Base-by-base conservation (phyloP, 2,888 invertebrate genomes). In the Linyphia triangularis region DNA sequence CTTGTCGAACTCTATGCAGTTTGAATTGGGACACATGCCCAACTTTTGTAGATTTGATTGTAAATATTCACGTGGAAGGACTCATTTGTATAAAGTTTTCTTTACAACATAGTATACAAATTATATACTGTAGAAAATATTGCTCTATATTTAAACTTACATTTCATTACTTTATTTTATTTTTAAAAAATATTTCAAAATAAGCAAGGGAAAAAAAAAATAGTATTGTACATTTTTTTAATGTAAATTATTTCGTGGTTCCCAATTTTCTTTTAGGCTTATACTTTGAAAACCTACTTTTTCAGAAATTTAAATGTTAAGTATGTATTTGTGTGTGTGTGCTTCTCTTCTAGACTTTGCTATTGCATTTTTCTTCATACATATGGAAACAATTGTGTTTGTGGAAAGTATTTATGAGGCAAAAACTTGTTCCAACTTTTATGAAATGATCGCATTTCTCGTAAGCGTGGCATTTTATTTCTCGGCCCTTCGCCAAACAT, bases 321-420 rank as follows among this genome's bases (percentile, higher is more conserved):
- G 24, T 40, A n/a, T 30, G 24, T 43, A 24, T 70, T 43, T 43
- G 26, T 24, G 7, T 22, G 3, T n/a, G n/a, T n/a, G n/a, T n/a
- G n/a, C n/a, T n/a, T n/a, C n/a, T n/a, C n/a, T n/a, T n/a, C n/a
- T 70, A 51, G 16, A 10, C 3, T n/a, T 51, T 16, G 16, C 51
- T n/a, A 51, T n/a, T 51, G 16, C 16, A n/a, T 13, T 51, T 16
- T 51, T 4, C 43, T 22, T 40, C 77, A 77, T 77, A 59, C 73
- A 73, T 77, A 77, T 77, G 77, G 40, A 77, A 77, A 26, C 63
- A 24, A 61, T 63, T 77, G 22, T 61, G 61, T 59, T 77, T 37
- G 37, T 40, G 7, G 5, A 59, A n/a, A 57, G 73, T 30, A 57
- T 75, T 59, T 59, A 75, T 26, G 33, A 33, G n/a, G 30, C 22